Evolutionary conservation across 2,113 vertebrate genomes (phyloP), one percentile per base, ranked within the genome.

Genomic region (Chaenocephalus aceratus): DNA sequence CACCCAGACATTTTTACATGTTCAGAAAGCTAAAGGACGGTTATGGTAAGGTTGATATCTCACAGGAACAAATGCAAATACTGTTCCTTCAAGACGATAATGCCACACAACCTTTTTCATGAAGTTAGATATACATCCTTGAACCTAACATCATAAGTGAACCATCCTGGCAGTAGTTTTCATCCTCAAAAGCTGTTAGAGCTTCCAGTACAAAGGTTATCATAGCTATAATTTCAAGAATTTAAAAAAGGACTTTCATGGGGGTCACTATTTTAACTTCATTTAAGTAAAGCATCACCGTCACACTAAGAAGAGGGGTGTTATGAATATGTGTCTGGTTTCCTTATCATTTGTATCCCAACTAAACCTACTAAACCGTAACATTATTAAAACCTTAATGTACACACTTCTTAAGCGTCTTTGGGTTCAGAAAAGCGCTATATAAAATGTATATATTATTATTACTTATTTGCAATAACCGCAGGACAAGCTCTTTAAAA

Each of bases 21-120:
- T 53, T 75, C 80, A 64, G 61, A 62, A 54, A 63, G 51, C 53
- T 13, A 46, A 66, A 48, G 18, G 52, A 78, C 65, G 8, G 60
- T 62, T 56, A 66, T 57, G 54, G 60, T 48, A 53, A 3, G 11
- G 18, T 7, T 49, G 61, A 46, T 54, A 45, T 54, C 53, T 71
- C 66, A 62, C 36, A 63, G 30, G 52, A 49, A 56, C 26, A 12
- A 78, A 68, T 51, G 68, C 26, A 14, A 21, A 57, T 11, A 51
- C 26, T 5, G 30, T 44, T 83, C 26, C 63, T 52, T 56, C 26
- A 58, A 23, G 46, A 53, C 12, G 10, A 45, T 44, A 30, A 69
- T 2, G 44, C 66, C 48, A 36, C 34, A 60, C 53, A 67, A 9
- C 21, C 30, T 48, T 41, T 61, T 54, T 52, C 36, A 49, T 48